Evolutionary conservation across 2,797 vertebrate genomes (phyloP).

Genomic region (Tympanoctomys barrerae): DNA sequence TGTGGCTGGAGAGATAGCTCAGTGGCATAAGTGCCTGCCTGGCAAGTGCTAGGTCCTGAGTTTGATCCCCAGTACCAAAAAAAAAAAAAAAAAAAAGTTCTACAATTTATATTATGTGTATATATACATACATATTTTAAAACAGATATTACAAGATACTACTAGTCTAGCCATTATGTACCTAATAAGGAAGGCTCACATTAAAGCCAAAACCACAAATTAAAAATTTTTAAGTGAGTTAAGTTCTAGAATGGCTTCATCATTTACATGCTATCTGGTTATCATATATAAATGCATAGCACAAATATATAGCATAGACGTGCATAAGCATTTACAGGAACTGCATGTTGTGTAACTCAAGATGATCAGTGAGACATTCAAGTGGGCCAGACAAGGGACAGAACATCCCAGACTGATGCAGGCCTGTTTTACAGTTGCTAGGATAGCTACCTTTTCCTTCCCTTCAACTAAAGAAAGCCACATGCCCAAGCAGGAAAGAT

Average conservation of each 20-base stretch:
- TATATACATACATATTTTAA: background rate
- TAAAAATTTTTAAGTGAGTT: slow-evolving; percentile 47
- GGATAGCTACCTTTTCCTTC: background rate
- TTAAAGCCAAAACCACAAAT: slow-evolving; percentile 34
- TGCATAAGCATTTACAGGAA: background rate
- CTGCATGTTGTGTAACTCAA: slow-evolving; percentile 43
- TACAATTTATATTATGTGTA: background rate
- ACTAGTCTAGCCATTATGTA: slow-evolving; percentile 23
- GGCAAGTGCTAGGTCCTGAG: too few species aligned
- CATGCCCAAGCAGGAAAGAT: background rate
- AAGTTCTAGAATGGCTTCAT: slow-evolving; percentile 34
- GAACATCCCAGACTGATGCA: background rate
- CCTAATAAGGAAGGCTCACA: slow-evolving; percentile 27
- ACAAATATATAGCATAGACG: background rate
- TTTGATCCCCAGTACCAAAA: too few species aligned
- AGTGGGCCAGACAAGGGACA: slow-evolving; percentile 46
- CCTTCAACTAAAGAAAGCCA: slow-evolving; percentile 15
- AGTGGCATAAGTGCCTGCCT: too few species aligned
- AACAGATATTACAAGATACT: slow-evolving; percentile 5
- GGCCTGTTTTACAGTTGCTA: slow-evolving; percentile 53
- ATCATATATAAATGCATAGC: background rate
- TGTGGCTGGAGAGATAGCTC: too few species aligned
- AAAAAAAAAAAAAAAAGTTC: background rate
- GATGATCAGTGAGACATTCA: slow-evolving; percentile 42
- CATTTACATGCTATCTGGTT: background rate